phyloP scores from a whole-genome alignment of 1,140 invertebrate species.

The Laodelphax striatellus region DNA sequence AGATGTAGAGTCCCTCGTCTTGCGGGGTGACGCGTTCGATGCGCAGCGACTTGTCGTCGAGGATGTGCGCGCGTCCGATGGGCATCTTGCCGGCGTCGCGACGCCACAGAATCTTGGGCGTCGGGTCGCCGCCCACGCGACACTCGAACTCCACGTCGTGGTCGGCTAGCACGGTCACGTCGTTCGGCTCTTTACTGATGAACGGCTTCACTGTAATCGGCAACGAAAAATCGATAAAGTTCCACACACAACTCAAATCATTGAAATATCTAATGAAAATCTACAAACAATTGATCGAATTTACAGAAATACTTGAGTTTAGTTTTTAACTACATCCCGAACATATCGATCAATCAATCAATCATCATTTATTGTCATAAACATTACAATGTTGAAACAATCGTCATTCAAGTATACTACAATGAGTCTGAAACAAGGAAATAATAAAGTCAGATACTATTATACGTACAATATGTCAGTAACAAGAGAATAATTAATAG shows the following conservation, averaged over 20 bases:
- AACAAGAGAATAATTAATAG: too few species aligned
- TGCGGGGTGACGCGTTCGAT: conserved; percentile 59
- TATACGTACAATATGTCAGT: too few species aligned
- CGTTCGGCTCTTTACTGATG: conserved; percentile 72
- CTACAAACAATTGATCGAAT: too few species aligned
- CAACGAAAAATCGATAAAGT: background rate
- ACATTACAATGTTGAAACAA: too few species aligned
- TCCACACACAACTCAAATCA: background rate
- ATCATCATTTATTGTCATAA: too few species aligned
- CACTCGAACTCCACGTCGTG: conserved; percentile 79
- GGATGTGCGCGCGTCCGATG: conserved; percentile 54
- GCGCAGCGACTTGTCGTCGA: conserved; percentile 61
- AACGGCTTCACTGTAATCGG: conserved; percentile 69
- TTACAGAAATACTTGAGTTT: too few species aligned
- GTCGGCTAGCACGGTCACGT: conserved; percentile 67
- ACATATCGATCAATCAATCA: too few species aligned
- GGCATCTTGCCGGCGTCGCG: conserved; percentile 77
- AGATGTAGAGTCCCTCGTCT: conserved; percentile 74
- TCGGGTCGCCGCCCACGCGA: conserved; percentile 79
- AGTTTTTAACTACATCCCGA: too few species aligned
- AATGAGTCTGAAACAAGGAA: too few species aligned
- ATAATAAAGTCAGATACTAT: too few species aligned
- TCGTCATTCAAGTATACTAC: too few species aligned
- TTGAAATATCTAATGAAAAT: too few species aligned
- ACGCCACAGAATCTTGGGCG: conserved; percentile 77